Percentiles rank a stretch among this genome's conserved stretches.
phyloP scores from a whole-genome alignment of 1,140 invertebrate species.

The Calliphora vicina region DNA sequence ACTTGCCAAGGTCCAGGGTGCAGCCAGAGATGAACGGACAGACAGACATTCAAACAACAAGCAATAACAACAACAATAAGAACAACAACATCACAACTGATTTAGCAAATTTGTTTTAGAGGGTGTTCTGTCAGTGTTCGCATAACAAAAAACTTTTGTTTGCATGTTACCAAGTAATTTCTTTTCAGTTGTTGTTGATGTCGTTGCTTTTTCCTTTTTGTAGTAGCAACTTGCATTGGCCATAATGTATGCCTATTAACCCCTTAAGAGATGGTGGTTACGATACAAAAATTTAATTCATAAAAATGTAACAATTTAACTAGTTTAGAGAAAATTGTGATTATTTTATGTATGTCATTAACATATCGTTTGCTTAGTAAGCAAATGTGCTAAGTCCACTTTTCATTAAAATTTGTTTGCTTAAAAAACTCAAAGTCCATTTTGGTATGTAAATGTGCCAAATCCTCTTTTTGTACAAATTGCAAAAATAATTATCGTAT shows the following conservation, averaged over 20 bases:
- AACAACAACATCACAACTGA: neutral
- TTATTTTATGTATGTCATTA: too few species aligned
- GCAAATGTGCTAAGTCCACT: too few species aligned
- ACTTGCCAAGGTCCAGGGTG: slow-evolving; percentile 7
- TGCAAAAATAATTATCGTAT: too few species aligned
- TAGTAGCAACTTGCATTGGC: neutral
- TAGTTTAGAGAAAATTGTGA: too few species aligned
- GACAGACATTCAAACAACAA: too few species aligned
- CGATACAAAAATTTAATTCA: neutral
- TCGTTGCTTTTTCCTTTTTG: neutral
- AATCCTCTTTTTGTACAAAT: too few species aligned
- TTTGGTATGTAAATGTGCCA: too few species aligned
- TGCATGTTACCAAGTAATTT: slow-evolving; percentile 40
- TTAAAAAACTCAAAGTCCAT: too few species aligned
- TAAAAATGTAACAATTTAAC: neutral
- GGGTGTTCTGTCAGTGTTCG: neutral
- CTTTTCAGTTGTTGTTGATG: neutral
- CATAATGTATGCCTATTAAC: neutral
- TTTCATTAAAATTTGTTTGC: too few species aligned
- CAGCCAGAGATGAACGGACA: neutral
- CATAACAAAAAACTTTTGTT: slow-evolving; percentile 38
- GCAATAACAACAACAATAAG: neutral
- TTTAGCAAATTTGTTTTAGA: neutral
- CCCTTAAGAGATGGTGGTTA: slow-evolving; percentile 1
- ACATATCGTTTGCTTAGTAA: too few species aligned